Conservation (phyloP, 2,113 vertebrate genomes). For the Pangasianodon hypophthalmus region DNA sequence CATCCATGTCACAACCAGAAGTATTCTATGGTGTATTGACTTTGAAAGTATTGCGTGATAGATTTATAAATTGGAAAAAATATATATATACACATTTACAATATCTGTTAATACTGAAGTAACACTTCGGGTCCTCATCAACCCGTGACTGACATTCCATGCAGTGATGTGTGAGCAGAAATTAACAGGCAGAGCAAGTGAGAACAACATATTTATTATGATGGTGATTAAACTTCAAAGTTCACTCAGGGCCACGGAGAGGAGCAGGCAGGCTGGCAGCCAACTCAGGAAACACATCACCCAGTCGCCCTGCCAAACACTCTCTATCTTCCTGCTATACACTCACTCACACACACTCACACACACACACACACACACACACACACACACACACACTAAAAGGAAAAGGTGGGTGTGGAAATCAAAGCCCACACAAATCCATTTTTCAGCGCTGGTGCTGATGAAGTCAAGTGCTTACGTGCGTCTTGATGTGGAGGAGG, state of each 20-base stretch:
- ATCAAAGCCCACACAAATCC: constrained; percentile 21
- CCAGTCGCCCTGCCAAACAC: constrained; percentile 32
- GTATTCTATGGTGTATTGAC: not conserved
- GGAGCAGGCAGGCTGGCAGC: constrained; percentile 34
- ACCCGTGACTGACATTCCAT: not conserved
- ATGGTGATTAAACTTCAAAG: constrained; percentile 36
- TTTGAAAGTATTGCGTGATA: not conserved
- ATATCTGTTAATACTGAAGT: not conserved
- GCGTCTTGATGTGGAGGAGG: not conserved
- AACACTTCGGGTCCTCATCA: not conserved
- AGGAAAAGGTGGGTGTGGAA: constrained; percentile 42
- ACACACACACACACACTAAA: constrained; percentile 2
- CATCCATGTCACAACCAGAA: not conserved
- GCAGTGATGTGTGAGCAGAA: not conserved
- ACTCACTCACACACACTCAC: not conserved
- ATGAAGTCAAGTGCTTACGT: constrained; percentile 23
- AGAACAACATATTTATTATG: constrained; percentile 34
- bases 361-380: too few species aligned
- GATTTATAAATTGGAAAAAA: not conserved
- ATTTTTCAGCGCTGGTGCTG: constrained; percentile 3
- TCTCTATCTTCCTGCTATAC: constrained; percentile 27
- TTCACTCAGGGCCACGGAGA: constrained; percentile 33
- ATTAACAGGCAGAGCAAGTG: constrained; percentile 2
- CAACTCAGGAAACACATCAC: constrained; percentile 43
- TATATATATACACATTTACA: not conserved